phyloP scores from a whole-genome alignment of 2,888 invertebrate genomes.

The Hecatera dysodea region DNA sequence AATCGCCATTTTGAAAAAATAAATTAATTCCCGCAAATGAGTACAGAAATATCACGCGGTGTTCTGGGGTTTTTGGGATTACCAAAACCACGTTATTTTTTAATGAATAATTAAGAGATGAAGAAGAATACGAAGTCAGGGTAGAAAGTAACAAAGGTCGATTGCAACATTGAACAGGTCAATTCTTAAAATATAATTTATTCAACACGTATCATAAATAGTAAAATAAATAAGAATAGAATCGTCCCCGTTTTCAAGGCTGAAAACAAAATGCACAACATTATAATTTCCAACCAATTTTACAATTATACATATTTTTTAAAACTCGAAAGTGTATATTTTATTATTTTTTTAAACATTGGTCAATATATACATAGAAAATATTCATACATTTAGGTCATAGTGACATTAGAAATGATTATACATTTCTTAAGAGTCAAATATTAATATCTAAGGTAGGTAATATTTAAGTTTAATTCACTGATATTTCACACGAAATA shows the following conservation, averaged over 20 bases:
- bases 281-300: slow-evolving; percentile 31
- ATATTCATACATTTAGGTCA: slow-evolving; percentile 46
- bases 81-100: neutral
- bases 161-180: slow-evolving; percentile 32
- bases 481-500: slow-evolving; percentile 21
- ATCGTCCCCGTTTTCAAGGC: slow-evolving; percentile 18
- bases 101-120: too few species aligned
- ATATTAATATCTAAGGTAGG: slow-evolving; percentile 27
- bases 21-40: neutral
- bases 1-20: slow-evolving; percentile 16
- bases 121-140: too few species aligned
- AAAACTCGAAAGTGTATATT: slow-evolving; percentile 12
- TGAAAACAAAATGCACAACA: slow-evolving; percentile 41
- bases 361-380: slow-evolving; percentile 62
- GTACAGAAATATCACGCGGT: neutral
- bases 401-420: slow-evolving; percentile 29
- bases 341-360: slow-evolving; percentile 31
- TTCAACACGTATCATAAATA: slow-evolving; percentile 25
- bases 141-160: neutral
- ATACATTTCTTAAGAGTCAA: slow-evolving; percentile 34
- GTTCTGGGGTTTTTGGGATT: neutral
- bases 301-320: slow-evolving; percentile 27
- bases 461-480: slow-evolving; percentile 32
- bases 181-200: slow-evolving; percentile 23
- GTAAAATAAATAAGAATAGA: slow-evolving; percentile 26